Evolutionary conservation across 2,797 vertebrate species (phyloP), one percentile per base, ranked within the genome.

Genomic region (Acanthurus leucopareius): DNA sequence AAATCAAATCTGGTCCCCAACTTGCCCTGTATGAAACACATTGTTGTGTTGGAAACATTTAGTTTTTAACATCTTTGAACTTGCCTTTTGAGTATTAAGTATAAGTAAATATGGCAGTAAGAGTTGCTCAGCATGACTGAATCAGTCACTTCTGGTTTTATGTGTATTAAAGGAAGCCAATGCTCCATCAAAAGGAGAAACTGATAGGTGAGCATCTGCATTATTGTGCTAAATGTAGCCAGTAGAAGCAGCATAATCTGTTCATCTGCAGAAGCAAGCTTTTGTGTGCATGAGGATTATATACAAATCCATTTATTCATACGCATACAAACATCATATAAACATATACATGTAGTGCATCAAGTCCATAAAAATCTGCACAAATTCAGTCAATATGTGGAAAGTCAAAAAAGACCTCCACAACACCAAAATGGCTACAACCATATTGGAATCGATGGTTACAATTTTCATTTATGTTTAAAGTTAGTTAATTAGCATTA

Each of bases 121-220:
- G n/a, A n/a, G n/a, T n/a, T n/a, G n/a, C n/a, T n/a, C n/a, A n/a
- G n/a, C n/a, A 0, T 32, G 15, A 9, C 68, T 47, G 17, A 1
- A 5, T 15, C n/a, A 42, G 20, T 47, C 22, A 17, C 13, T 8
- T 52, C 15, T 17, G 58, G 48, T 60, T 47, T 57, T 44, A 3
- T 44, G 40, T 35, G 40, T 67, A 32, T 48, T 75, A 45, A 56
- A 38, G 10, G 44, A 73, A 61, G 45, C 25, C 19, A 7, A 25
- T 38, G 2, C 48, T 53, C 19, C 13, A 1, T n/a, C n/a, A 56
- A 7, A 13, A 7, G 56, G 38, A 49, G 4, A 2, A 57, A 35
- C 28, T 11, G 5, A 63, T 6, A 1, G 25, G 25, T 9, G 7
- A 64, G 40, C 32, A 48, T 77, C 67, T 48, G 38, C 48, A 71